Percentiles rank a stretch among this genome's conserved stretches.
phyloP scores from a whole-genome alignment of 2,113 vertebrate species.

The Alethe castanea region DNA sequence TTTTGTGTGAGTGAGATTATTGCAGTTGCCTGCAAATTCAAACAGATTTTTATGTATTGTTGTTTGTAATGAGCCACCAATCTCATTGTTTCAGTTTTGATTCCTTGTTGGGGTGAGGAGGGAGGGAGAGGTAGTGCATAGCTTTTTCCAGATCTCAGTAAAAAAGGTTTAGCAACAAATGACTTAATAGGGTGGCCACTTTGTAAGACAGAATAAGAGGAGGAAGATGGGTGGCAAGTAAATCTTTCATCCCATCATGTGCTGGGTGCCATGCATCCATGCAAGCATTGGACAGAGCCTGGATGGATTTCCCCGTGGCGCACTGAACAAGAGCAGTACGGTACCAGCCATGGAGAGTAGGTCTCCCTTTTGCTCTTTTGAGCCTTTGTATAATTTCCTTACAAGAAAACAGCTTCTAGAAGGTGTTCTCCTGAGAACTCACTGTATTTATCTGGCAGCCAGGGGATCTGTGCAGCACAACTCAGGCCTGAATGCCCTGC shows the following conservation, averaged over 20 bases:
- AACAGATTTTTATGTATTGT: neutral
- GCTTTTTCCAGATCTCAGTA: neutral
- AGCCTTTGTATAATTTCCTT: neutral
- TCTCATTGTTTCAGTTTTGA: neutral
- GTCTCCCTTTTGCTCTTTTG: neutral
- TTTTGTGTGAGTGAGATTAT: neutral
- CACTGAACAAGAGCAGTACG: neutral
- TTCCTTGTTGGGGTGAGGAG: neutral
- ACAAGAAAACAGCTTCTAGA: neutral
- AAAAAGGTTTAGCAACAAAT: neutral
- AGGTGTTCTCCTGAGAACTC: neutral
- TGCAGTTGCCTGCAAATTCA: neutral
- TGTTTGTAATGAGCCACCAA: neutral
- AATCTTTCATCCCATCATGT: neutral
- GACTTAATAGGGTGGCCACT: neutral
- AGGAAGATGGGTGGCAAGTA: neutral
- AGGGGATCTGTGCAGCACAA: neutral
- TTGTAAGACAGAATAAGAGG: neutral
- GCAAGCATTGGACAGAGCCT: neutral
- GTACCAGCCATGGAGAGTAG: neutral
- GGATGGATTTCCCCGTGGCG: accelerated
- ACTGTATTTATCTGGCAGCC: neutral
- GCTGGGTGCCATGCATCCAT: accelerated
- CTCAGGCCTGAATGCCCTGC: accelerated
- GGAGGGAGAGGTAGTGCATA: neutral